Percentiles rank a stretch among this genome's conserved stretches.
phyloP scores from a whole-genome alignment of 2,888 invertebrate species.

The Caenorhabditis japonica region DNA sequence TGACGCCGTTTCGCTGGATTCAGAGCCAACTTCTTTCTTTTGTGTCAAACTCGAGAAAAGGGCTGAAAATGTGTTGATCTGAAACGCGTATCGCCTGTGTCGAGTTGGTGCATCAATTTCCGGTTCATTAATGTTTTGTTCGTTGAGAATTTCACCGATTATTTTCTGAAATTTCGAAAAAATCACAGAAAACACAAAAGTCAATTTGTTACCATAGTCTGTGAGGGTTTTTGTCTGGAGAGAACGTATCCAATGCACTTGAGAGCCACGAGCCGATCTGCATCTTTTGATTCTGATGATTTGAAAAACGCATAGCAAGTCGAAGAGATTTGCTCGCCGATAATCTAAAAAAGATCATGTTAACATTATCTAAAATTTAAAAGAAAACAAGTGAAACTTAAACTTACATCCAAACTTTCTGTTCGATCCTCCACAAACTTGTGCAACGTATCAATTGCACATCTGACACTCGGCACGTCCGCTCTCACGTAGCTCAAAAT shows the following conservation, averaged over 20 bases:
- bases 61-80: constrained; percentile 55
- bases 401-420: constrained; percentile 43
- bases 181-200: neutral
- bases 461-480: constrained; percentile 4
- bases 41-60: constrained; percentile 49
- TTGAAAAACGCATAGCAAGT: constrained; percentile 57
- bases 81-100: constrained; percentile 38
- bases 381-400: neutral
- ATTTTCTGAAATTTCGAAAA: constrained; percentile 18
- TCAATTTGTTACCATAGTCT: constrained; percentile 50
- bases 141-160: constrained; percentile 21
- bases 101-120: constrained; percentile 18
- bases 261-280: constrained; percentile 56
- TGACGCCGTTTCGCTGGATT: no score
- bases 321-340: constrained; percentile 48
- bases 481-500: constrained; percentile 26
- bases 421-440: constrained; percentile 53
- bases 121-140: constrained; percentile 19
- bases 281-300: constrained; percentile 5
- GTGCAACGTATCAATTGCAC: constrained; percentile 46
- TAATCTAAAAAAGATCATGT: constrained; percentile 24
- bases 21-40: neutral
- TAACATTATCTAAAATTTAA: neutral
- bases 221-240: constrained; percentile 37
- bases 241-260: constrained; percentile 64